A percentile compares a stretch with the other conserved stretches of the same genome.
Conservation (phyloP, 2,888 invertebrate genomes). For the Ennomos erosarius region DNA sequence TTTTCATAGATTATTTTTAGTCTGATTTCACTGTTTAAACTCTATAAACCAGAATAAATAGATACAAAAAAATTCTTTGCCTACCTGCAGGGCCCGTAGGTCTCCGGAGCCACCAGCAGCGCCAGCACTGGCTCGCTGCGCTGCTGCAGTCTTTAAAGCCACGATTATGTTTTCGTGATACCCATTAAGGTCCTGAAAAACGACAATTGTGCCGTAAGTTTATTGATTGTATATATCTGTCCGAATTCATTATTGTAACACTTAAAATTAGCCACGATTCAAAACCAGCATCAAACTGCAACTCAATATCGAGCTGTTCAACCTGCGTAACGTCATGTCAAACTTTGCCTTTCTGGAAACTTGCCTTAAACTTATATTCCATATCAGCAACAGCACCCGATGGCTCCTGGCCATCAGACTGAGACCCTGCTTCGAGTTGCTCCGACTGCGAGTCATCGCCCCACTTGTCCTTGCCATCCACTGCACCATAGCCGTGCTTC, state of each 20-base stretch:
- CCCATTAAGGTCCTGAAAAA: slow-evolving; percentile 93
- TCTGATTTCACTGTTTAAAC: too few species aligned
- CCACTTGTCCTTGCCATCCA: slow-evolving; percentile 91
- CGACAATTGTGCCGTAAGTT: too few species aligned
- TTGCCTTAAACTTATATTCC: slow-evolving; percentile 92
- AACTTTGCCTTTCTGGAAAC: background rate
- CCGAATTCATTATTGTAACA: too few species aligned
- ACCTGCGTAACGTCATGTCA: too few species aligned
- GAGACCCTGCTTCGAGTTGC: slow-evolving; percentile 88
- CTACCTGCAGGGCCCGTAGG: slow-evolving; percentile 65
- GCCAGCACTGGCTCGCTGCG: slow-evolving; percentile 85
- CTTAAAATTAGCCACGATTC: background rate
- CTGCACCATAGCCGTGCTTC: slow-evolving; percentile 92
- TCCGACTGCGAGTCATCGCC: slow-evolving; percentile 90
- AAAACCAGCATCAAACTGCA: background rate
- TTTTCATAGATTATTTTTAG: too few species aligned
- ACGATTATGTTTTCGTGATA: slow-evolving; percentile 97
- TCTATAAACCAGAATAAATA: too few species aligned
- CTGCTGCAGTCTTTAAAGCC: slow-evolving; percentile 93
- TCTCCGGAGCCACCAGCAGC: slow-evolving; percentile 73
- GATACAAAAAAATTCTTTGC: background rate
- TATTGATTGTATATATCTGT: too few species aligned
- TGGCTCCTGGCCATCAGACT: slow-evolving; percentile 88
- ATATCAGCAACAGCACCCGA: slow-evolving; percentile 90
- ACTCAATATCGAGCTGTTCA: too few species aligned